These are phyloP conservation scores for Brachionus manjavacas DNA, from an alignment of 1,140 invertebrate genomes.

Conservation along the genomic window DNA sequence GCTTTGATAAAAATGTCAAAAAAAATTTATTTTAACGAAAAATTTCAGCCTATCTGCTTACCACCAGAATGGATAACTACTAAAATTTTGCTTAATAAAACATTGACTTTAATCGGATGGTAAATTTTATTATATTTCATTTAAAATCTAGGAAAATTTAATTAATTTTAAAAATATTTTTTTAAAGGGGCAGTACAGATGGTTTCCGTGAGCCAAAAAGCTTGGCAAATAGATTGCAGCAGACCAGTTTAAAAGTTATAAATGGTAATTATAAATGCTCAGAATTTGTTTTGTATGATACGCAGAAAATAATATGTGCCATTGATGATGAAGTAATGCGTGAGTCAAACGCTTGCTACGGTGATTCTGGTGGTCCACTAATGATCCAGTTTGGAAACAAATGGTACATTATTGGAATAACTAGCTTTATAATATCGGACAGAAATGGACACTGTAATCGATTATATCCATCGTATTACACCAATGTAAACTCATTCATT, in stretches of 20 bases:
- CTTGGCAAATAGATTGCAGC: neutral
- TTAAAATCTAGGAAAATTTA: neutral
- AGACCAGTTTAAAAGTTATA: neutral
- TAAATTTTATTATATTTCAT: neutral
- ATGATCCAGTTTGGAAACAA: neutral
- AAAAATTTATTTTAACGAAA: neutral
- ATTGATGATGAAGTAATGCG: neutral
- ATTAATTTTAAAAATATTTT: neutral
- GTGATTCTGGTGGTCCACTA: constrained; percentile 20
- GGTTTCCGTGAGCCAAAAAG: neutral
- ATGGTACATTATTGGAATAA: neutral
- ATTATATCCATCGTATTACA: neutral
- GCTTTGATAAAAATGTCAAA: neutral
- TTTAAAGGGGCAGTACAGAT: neutral
- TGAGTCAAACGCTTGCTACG: neutral
- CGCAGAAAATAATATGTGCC: neutral
- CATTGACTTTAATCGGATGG: neutral
- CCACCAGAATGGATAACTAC: neutral
- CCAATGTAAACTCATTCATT: neutral
- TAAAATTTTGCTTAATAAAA: neutral
- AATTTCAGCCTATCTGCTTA: neutral
- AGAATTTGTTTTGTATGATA: neutral
- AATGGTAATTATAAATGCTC: neutral
- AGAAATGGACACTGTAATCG: neutral
- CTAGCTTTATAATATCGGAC: constrained; percentile 5